These are phyloP conservation scores for Paralichthys olivaceus DNA, from an alignment of 2,113 vertebrate genomes.

Conservation along the genomic window DNA sequence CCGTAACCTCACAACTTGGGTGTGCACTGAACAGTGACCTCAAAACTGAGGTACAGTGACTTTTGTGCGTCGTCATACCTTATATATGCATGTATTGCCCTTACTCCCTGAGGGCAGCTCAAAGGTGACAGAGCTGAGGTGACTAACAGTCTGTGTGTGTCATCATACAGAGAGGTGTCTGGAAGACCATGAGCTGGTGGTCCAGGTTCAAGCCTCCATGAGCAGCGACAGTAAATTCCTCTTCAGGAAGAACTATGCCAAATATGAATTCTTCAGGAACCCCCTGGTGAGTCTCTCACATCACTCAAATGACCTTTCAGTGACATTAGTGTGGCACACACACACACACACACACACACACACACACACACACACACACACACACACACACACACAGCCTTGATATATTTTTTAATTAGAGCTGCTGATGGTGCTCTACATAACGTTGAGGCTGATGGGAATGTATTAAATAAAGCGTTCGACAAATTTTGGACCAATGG, in stretches of 20 bases:
- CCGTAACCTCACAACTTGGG: too few species aligned
- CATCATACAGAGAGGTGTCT: constrained; percentile 88
- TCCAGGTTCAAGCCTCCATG: constrained; percentile 92
- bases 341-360: constrained; percentile 23
- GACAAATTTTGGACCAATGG: too few species aligned
- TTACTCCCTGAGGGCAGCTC: too few species aligned
- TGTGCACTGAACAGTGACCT: too few species aligned
- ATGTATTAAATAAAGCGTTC: background rate
- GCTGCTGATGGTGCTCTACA: background rate
- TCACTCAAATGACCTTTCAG: constrained; percentile 51
- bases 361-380: background rate
- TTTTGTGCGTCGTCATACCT: too few species aligned
- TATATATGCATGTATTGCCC: too few species aligned
- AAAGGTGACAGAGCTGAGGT: too few species aligned
- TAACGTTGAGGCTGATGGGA: background rate
- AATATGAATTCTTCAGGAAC: constrained; percentile 99
- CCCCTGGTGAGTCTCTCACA: constrained; percentile 85
- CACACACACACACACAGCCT: background rate
- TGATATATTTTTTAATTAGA: background rate
- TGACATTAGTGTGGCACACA: constrained; percentile 33
- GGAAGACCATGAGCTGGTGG: constrained; percentile 96
- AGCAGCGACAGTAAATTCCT: constrained; percentile 94
- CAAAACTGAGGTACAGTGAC: too few species aligned
- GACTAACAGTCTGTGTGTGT: constrained; percentile 33
- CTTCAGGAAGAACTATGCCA: constrained; percentile 99